Base-by-base conservation (phyloP, 2,888 invertebrate species). In the Eristalis pertinax region DNA sequence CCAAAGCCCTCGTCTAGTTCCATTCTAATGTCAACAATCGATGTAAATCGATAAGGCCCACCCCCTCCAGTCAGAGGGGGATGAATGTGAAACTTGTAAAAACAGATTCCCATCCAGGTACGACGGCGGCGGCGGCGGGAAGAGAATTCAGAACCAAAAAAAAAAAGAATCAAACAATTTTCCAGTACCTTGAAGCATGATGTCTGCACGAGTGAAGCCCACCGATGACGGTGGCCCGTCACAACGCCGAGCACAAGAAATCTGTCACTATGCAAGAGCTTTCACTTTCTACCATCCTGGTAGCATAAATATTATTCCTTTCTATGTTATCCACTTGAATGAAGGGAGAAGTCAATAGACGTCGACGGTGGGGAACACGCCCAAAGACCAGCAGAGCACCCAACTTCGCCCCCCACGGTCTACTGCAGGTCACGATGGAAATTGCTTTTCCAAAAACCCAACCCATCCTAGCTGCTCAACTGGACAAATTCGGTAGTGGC, bases 201-300 rank as follows among this genome's bases (percentile, higher is more conserved):
- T 84, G 60, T 84, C 76, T 84, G 76, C 87, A 87, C 87, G 87
- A 84, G 41, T 87, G 72, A 80, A 87, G 84, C 72, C 70, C 75
- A 56, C 38, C 78, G 29, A 64, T 50, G 69, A n/a, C n/a, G n/a
- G 70, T 41, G 60, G 43, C n/a, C 32, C 43, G 50, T 32, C 63
- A 60, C 26, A 38, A n/a, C 77, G 60, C 11, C 10, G 15, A 22
- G 29, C 50, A n/a, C n/a, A 50, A 24, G 38, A 76, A 43, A 26
- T 82, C 29, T 77, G 58, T 74, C 72, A 60, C 38, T 60, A 69
- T 70, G 67, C 75, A 43, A 19, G 26, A 50, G 74, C 79, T 87
- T 87, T 87, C 84, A 80, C 87, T 87, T 87, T 87, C 79, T 73
- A 60, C 72, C 79, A 87, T 79, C 73, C 84, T 84, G 72, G 75